Evolutionary conservation across 2,797 vertebrate genomes (phyloP).

Genomic region (Hyperoplus lanceolatus): DNA sequence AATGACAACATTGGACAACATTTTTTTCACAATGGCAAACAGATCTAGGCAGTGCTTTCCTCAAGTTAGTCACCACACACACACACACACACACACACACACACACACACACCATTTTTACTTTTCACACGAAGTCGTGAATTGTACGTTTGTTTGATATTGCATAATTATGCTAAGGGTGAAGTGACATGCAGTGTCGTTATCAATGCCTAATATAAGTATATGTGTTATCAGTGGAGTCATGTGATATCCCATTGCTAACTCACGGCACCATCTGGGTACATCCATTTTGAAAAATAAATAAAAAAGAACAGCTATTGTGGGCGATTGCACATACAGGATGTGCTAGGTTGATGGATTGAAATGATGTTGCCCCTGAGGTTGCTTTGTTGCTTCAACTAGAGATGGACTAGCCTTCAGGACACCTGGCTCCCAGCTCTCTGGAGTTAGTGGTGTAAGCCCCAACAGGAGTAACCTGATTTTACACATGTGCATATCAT

Average conservation of each 20-base stretch:
- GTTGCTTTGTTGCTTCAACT: conserved; percentile 70
- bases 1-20: conserved; percentile 76
- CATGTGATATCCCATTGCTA: conserved; percentile 69
- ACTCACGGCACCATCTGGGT: conserved; percentile 76
- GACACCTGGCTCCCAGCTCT: conserved; percentile 41
- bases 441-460: conserved; percentile 55
- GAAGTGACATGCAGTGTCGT: conserved; percentile 83
- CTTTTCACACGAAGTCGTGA: conserved; percentile 70
- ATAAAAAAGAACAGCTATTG: conserved; percentile 54
- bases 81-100: conserved; percentile 6
- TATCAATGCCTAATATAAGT: conserved; percentile 69
- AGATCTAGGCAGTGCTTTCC: conserved; percentile 76
- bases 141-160: conserved; percentile 70
- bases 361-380: conserved; percentile 81
- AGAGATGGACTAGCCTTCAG: conserved; percentile 54
- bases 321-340: conserved; percentile 68
- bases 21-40: conserved; percentile 79
- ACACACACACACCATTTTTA: conserved; percentile 43
- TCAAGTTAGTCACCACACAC: conserved; percentile 40
- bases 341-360: conserved; percentile 67
- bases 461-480: conserved; percentile 78
- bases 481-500: conserved; percentile 73
- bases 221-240: conserved; percentile 74
- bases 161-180: conserved; percentile 79
- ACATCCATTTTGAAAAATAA: conserved; percentile 58